These are phyloP conservation scores for Oreocharis arfaki DNA, from an alignment of 2,113 vertebrate genomes.

Conservation along the genomic window DNA sequence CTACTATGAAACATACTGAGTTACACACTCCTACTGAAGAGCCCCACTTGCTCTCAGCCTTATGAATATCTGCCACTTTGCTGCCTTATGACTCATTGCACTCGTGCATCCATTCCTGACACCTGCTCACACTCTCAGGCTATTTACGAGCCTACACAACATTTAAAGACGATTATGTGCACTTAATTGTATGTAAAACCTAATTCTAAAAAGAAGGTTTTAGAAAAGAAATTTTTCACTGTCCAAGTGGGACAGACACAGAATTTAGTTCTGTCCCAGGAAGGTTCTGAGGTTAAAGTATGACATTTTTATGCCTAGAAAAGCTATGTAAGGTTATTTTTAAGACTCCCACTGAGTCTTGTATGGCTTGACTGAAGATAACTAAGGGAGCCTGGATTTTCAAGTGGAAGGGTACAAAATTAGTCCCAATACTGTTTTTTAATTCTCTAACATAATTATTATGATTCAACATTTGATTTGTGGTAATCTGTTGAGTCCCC, in stretches of 20 bases:
- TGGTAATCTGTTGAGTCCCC: not conserved
- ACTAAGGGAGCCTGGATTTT: constrained; percentile 1
- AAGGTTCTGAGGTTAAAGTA: constrained; percentile 4
- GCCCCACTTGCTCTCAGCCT: not conserved
- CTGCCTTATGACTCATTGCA: not conserved
- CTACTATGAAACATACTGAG: not conserved
- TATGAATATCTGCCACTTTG: not conserved
- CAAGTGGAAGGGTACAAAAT: constrained; percentile 31
- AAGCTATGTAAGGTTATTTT: constrained; percentile 27
- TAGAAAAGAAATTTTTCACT: not conserved
- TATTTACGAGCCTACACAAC: not conserved
- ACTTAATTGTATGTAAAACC: not conserved
- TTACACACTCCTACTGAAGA: not conserved
- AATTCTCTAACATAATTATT: constrained; percentile 58
- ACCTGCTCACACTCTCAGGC: not conserved
- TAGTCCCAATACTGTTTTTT: constrained; percentile 44
- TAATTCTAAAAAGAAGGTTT: not conserved
- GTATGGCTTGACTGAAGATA: constrained; percentile 39
- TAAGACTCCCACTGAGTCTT: constrained; percentile 31
- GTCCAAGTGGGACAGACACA: not conserved
- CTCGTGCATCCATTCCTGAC: rapidly evolving
- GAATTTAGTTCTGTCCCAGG: not conserved
- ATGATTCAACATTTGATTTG: constrained; percentile 39
- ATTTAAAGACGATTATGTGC: not conserved
- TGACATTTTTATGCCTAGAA: constrained; percentile 18